Conservation (phyloP, 92 coral and sea anemone species). For the Bergia puertoricense region DNA sequence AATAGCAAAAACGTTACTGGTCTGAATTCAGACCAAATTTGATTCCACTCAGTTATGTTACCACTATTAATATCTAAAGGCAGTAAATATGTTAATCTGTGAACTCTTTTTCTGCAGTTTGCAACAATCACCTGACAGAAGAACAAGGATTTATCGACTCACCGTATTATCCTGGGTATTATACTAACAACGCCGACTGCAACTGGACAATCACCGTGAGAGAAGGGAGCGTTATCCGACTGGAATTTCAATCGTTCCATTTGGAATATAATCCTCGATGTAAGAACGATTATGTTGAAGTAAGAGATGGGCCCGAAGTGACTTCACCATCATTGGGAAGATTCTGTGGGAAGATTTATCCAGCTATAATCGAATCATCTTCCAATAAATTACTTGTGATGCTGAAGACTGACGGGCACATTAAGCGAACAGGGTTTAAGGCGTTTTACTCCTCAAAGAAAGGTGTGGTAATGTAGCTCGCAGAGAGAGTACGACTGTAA, state of each 20-base stretch:
- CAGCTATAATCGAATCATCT: slow-evolving; percentile 52
- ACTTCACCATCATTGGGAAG: slow-evolving; percentile 40
- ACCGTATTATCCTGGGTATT: slow-evolving; percentile 74
- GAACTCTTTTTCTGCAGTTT: too few relatives aligned
- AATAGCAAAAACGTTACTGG: too few relatives aligned
- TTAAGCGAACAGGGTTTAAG: slow-evolving; percentile 56
- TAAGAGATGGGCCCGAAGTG: slow-evolving; percentile 49
- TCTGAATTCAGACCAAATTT: too few relatives aligned
- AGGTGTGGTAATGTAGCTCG: slow-evolving; percentile 1
- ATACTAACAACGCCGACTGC: slow-evolving; percentile 53
- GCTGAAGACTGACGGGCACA: slow-evolving; percentile 44
- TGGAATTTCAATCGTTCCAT: slow-evolving; percentile 56
- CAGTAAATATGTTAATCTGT: too few relatives aligned
- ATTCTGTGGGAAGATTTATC: slow-evolving; percentile 68
- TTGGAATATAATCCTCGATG: slow-evolving; percentile 61
- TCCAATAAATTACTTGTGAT: slow-evolving; percentile 56
- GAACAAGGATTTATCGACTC: slow-evolving; percentile 65
- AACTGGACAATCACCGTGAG: slow-evolving; percentile 61
- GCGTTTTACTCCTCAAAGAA: slow-evolving; percentile 36
- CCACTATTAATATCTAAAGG: too few relatives aligned
- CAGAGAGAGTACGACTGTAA: too few relatives aligned
- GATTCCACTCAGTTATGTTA: too few relatives aligned
- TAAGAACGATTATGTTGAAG: slow-evolving; percentile 57
- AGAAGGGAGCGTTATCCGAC: slow-evolving; percentile 55
- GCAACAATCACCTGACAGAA: not conserved